Base-by-base conservation (phyloP, 2,888 invertebrate genomes). In the Netelia melanura region DNA sequence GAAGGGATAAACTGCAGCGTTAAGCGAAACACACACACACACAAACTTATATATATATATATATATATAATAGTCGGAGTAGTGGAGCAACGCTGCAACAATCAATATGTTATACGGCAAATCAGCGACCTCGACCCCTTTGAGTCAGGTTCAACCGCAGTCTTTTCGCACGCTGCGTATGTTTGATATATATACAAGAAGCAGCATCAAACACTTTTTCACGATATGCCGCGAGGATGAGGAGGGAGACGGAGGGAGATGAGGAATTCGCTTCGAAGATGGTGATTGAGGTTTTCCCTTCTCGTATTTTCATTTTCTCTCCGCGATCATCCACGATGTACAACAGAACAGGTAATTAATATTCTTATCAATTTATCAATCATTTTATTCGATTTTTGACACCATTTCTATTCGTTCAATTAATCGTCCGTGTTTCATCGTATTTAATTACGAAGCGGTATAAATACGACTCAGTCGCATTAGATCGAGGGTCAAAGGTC, bases 131-230 rank as follows among this genome's bases (percentile, higher is more conserved):
- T 86, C 87, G 87, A 87, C 88, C 88, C 48, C 87, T 86, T 86
- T 88, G 84, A 84, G 83, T 87, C 87, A 88, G 87, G 88, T 88
- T 88, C 88, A 87, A 87, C 86, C 81, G 75, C 81, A 84, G 54
- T 71, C 77, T 70, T 79, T 65, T 77, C 72, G 38, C 68, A 43
- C 56, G 21, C 64, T 58, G 43, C 25, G 58, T 72, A 43, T 58
- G n/a, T 72, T 56, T 61, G 67, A 48, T 52, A 72, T 54, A 21
- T 82, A 54, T 44, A 48, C 52, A 61, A 62, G 23, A 48, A 38
- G 25, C 79, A 62, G 23, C 70, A 30, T 25, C 52, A 86, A 79
- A 5, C 65, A 61, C 25, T 14, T n/a, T 17, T 54, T 54, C n/a
- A 54, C 54, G 17, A 54, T n/a, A 54, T 54, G 54, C 54, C 54